phyloP scores from a whole-genome alignment of 2,113 vertebrate genomes.

The Narcine bancroftii region DNA sequence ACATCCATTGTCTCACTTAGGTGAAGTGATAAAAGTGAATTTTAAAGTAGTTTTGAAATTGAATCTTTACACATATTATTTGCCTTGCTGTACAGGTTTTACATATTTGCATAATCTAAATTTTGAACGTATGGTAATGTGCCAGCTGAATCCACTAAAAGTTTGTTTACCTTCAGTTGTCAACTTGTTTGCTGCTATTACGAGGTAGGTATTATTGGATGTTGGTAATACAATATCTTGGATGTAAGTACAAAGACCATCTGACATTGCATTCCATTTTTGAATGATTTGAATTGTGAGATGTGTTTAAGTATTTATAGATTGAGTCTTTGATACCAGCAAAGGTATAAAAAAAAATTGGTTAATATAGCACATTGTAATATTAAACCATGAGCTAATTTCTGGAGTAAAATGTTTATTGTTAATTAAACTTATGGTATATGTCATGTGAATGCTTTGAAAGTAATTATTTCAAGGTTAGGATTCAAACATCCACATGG shows the following conservation, averaged over 20 bases:
- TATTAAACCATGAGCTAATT: neutral
- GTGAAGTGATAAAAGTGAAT: neutral
- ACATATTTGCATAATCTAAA: constrained; percentile 84
- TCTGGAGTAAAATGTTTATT: neutral
- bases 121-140: constrained; percentile 87
- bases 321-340: neutral
- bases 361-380: neutral
- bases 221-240: neutral
- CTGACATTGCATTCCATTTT: neutral
- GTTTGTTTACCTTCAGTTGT: constrained; percentile 82
- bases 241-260: neutral
- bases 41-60: neutral
- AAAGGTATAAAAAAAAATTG: neutral
- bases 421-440: neutral
- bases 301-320: neutral
- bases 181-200: constrained; percentile 85
- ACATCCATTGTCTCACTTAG: neutral
- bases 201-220: constrained; percentile 60
- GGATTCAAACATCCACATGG: neutral
- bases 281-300: neutral
- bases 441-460: neutral
- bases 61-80: neutral
- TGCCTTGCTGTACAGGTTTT: constrained; percentile 60
- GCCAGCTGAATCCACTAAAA: constrained; percentile 91
- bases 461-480: neutral